Conservation (phyloP, 2,797 vertebrate species). For the Diplodus puntazzo region DNA sequence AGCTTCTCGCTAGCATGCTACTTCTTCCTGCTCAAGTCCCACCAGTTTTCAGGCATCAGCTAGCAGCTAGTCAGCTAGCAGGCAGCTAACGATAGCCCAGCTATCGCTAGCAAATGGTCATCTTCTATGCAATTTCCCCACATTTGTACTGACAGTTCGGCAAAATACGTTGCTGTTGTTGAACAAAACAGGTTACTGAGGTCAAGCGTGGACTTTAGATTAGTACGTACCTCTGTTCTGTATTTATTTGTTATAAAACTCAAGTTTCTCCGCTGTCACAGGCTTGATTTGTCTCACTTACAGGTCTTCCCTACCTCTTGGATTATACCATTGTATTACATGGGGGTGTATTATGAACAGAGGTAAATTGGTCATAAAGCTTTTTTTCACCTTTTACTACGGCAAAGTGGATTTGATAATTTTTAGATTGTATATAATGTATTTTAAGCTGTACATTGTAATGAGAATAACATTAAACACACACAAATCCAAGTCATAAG, state of each 20-base stretch:
- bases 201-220: slow-evolving; percentile 42
- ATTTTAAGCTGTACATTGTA: accelerated
- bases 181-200: slow-evolving; percentile 40
- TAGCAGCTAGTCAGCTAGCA: slow-evolving; percentile 61
- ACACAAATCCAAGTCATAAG: background rate
- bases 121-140: slow-evolving; percentile 59
- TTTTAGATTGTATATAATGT: accelerated
- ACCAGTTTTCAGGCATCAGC: slow-evolving; percentile 42
- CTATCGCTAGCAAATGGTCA: slow-evolving; percentile 75
- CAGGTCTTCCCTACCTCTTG: slow-evolving; percentile 81
- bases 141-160: slow-evolving; percentile 72
- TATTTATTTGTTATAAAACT: slow-evolving; percentile 80
- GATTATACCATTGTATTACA: slow-evolving; percentile 69
- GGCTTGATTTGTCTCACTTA: slow-evolving; percentile 84
- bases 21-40: slow-evolving; percentile 69
- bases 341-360: slow-evolving; percentile 42
- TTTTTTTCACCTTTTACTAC: background rate
- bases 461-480: accelerated
- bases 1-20: slow-evolving; percentile 71
- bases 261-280: slow-evolving; percentile 87
- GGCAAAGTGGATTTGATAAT: background rate
- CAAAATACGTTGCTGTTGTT: slow-evolving; percentile 47
- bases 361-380: background rate
- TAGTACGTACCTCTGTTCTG: slow-evolving; percentile 77
- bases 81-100: slow-evolving; percentile 67